Percentiles rank a stretch among this genome's conserved stretches.
Conservation (phyloP, 2,797 vertebrate genomes). For the Sebastes nivosus region DNA sequence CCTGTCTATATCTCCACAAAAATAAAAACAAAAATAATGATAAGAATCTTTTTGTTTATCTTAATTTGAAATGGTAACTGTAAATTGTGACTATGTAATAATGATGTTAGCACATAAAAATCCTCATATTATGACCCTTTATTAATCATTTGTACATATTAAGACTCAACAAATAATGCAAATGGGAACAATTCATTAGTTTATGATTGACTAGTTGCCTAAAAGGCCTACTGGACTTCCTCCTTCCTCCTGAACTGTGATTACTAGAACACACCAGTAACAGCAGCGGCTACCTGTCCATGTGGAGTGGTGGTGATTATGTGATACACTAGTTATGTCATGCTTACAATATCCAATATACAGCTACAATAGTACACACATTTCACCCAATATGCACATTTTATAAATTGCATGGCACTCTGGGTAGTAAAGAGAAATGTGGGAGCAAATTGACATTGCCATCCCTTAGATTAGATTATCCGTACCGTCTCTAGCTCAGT, state of each 20-base stretch:
- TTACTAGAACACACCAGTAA: too few species aligned
- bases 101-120: background rate
- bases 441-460: background rate
- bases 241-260: background rate
- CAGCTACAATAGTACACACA: background rate
- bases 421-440: background rate
- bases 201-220: background rate
- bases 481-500: background rate
- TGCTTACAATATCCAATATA: background rate
- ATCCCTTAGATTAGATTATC: constrained; percentile 2
- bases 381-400: background rate
- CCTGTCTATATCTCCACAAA: background rate
- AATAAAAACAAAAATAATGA: background rate
- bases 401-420: background rate
- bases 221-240: background rate
- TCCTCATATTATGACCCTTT: background rate
- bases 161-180: background rate
- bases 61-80: background rate
- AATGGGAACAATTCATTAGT: background rate
- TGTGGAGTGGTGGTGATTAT: background rate
- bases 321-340: background rate
- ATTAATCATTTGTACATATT: background rate
- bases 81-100: background rate
- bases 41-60: too few species aligned
- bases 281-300: background rate